These are phyloP conservation scores for Nymphalis io DNA, from an alignment of 1,140 invertebrate genomes.

Conservation along the genomic window DNA sequence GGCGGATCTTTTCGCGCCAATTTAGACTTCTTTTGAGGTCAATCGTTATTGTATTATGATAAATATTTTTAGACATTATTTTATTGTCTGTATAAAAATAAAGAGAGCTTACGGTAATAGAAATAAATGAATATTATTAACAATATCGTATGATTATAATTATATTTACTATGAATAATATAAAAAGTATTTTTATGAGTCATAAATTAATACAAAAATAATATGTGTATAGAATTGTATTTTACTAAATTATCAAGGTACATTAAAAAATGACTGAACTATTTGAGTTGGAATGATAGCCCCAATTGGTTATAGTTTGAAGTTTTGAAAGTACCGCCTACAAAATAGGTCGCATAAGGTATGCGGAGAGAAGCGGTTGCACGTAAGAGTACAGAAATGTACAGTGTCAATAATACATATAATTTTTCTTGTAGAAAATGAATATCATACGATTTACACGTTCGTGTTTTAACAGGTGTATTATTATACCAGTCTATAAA, in stretches of 20 bases:
- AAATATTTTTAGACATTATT: neutral
- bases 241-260: no score
- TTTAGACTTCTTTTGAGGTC: slow-evolving; percentile 19
- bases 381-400: neutral
- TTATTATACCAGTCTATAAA: slow-evolving; percentile 24
- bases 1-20: slow-evolving; percentile 24
- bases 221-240: no score
- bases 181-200: no score
- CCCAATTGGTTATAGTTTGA: neutral
- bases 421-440: slow-evolving; percentile 1
- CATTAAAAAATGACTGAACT: no score
- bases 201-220: no score
- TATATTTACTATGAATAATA: no score
- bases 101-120: no score
- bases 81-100: neutral
- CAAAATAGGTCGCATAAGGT: neutral
- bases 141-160: no score
- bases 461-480: slow-evolving; percentile 37
- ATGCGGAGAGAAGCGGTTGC: neutral
- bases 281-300: no score
- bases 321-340: neutral
- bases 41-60: neutral
- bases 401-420: neutral
- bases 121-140: no score
- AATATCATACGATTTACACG: slow-evolving; percentile 11